Evolutionary conservation across 2,113 vertebrate genomes (phyloP), one percentile per base, ranked within the genome.

Genomic region (Neogobius melanostomus): DNA sequence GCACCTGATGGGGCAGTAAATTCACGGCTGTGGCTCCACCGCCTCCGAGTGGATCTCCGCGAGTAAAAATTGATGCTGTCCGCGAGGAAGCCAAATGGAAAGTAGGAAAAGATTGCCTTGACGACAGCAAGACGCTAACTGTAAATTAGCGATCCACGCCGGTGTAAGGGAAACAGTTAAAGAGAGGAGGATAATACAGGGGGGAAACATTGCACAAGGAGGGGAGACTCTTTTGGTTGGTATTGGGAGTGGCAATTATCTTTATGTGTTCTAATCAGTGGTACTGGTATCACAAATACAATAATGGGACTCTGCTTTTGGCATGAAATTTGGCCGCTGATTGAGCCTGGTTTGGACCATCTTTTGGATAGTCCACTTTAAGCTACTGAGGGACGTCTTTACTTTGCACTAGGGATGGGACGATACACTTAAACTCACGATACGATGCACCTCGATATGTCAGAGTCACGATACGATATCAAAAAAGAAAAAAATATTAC

Each of bases 1-100:
- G 87, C 84, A 88, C 82, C 87, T 90, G 89, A 92, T 92, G 88
- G 89, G 89, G 85, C 85, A 86, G 85, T 90, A 91, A 91, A 92
- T 92, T 89, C 89, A 86, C 85, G 84, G 85, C 85, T 86, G 79
- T 66, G 81, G 87, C 82, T 72, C 51, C 6, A 77, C 80, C 75
- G 79, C 75, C 75, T 81, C 77, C 7, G 74, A 75, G 86, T 80
- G 80, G 79, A 83, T 82, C 65, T 61, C 42, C 74, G 17, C 17
- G 59, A 85, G 65, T 69, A 81, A 82, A 78, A 85, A 79, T 66
- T 63, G 47, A 82, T 28, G 48, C 43, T 28, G 62, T 76, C 75
- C 62, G 46, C 16, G 63, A 74, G 68, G 46, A 79, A 88, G 73
- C 52, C 45, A 82, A 79, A 77, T 66, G 46, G 51, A 71, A 51